A percentile compares a stretch with the other conserved stretches of the same genome.
Conservation (phyloP, 2,113 vertebrate species). For the Gymnogyps californianus region DNA sequence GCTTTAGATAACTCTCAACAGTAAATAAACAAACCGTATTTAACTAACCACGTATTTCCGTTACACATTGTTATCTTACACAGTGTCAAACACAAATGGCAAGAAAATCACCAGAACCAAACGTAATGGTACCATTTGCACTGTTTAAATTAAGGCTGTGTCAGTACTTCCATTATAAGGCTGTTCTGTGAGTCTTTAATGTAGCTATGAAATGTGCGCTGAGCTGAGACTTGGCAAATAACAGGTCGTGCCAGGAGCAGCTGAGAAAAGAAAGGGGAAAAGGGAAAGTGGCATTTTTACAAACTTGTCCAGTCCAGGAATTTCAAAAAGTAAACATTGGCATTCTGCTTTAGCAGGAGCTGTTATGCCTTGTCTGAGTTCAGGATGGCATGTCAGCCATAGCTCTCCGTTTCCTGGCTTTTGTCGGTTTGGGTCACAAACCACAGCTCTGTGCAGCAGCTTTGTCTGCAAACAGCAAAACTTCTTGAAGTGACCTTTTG, state of each 20-base stretch:
- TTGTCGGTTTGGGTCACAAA: not conserved
- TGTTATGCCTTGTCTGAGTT: not conserved
- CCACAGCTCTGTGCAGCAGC: not conserved
- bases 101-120: not conserved
- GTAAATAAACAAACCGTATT: constrained; percentile 36
- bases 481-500: not conserved
- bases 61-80: not conserved
- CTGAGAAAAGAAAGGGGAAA: not conserved
- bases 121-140: not conserved
- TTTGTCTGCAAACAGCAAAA: not conserved
- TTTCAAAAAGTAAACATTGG: not conserved
- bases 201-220: not conserved
- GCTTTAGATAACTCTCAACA: not conserved
- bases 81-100: not conserved
- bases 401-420: not conserved
- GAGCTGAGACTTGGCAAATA: not conserved
- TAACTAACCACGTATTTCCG: constrained; percentile 1
- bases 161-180: not conserved
- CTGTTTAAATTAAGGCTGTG: not conserved
- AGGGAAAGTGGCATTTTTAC: not conserved
- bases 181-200: not conserved
- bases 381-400: not conserved
- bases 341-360: not conserved
- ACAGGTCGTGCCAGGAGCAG: not conserved
- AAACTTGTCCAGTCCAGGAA: not conserved